Evolutionary conservation across 30 jellyfish, hydroid and myxozoan species (phyloP), one percentile per base, ranked within the genome.

Genomic region (Rhopilema esculentum): DNA sequence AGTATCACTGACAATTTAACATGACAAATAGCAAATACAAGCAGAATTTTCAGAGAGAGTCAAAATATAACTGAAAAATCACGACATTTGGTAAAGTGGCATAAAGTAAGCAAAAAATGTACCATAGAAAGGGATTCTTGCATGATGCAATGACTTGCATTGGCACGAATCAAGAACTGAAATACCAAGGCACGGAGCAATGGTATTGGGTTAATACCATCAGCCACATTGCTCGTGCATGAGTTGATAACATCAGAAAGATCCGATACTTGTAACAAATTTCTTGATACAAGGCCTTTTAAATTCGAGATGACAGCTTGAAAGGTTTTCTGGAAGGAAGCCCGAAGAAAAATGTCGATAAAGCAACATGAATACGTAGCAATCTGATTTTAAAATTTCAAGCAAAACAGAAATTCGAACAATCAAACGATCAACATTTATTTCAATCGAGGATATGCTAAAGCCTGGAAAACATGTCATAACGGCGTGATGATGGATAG

Each of bases 121-220:
- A 83, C 91, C 78, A 69, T 2, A 40, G 91, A 40, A 28, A 83
- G 72, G 0, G 51, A 63, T 33, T 51, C 91, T 52, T 83, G 52
- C 16, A 69, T 22, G n/a, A 83, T 69, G 19, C 16, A 69, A 49
- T 69, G 85, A 31, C 91, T 83, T 16, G 79, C 91, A 67, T 83
- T 50, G 15, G 91, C 91, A 40, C 16, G 29, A 8, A 53, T 64
- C 9, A 83, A 75, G 78, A 83, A 83, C 4, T 26, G 64, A 63
- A 83, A 52, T 49, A 69, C 66, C 57, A 83, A 53, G 50, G 50
- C 91, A 25, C 78, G 77, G 49, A 71, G 1, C 49, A 83, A 83
- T 66, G 84, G 83, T 69, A 71, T 49, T 30, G 70, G 68, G 22
- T 49, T 40, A 15, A 16, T 49, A 18, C 32, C n/a, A 1, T 30